Percentiles rank a stretch among this genome's conserved stretches.
These are phyloP conservation scores for Streptopelia turtur DNA, from an alignment of 2,797 vertebrate species.

Conservation along the genomic window DNA sequence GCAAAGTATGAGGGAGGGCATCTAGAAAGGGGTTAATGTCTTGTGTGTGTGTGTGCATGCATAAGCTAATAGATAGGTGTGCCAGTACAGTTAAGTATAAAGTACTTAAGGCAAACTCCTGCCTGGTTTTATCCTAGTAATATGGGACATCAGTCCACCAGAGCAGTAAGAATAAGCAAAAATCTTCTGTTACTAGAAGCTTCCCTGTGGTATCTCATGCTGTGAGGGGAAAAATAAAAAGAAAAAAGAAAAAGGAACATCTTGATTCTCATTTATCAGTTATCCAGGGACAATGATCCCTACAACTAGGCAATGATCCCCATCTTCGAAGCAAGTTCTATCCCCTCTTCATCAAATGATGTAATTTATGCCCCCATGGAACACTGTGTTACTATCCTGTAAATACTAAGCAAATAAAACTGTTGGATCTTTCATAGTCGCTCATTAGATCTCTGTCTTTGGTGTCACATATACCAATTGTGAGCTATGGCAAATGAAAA, in stretches of 20 bases:
- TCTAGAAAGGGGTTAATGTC: neutral
- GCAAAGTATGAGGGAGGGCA: neutral
- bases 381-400: neutral
- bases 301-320: neutral
- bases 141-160: neutral
- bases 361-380: neutral
- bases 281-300: neutral
- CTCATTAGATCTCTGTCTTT: neutral
- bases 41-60: neutral
- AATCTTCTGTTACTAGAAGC: neutral
- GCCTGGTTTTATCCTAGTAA: neutral
- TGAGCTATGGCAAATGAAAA: neutral
- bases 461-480: neutral
- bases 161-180: neutral
- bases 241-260: neutral
- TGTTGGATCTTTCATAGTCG: neutral
- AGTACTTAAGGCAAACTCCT: neutral
- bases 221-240: rapidly evolving
- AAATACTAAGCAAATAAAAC: neutral
- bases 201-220: neutral
- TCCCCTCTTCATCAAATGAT: neutral
- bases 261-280: neutral
- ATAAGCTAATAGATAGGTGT: neutral
- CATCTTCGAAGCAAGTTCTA: neutral
- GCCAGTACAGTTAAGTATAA: neutral